Evolutionary conservation across 1,140 invertebrate genomes (phyloP).

Genomic region (Temnothorax curvispinosus): DNA sequence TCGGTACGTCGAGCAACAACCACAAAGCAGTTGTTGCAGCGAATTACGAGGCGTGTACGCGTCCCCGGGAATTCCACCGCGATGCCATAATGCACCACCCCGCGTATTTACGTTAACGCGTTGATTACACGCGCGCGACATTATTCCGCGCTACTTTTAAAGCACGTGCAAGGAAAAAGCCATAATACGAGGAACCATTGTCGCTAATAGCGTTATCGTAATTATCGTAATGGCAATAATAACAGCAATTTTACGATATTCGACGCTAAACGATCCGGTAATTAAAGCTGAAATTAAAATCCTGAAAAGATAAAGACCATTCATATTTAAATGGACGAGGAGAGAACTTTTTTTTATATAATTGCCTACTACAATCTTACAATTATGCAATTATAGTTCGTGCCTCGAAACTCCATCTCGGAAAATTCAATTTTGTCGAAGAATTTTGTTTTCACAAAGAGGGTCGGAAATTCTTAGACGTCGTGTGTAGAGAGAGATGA

Average conservation of each 20-base stretch:
- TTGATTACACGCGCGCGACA: conserved; percentile 24
- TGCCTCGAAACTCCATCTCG: not conserved
- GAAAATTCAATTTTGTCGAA: not conserved
- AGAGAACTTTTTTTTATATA: conserved; percentile 3
- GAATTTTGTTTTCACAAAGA: not conserved
- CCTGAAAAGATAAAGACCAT: not conserved
- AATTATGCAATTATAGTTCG: not conserved
- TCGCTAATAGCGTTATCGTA: not conserved
- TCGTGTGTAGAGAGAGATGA: not conserved
- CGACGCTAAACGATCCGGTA: not conserved
- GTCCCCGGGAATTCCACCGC: conserved; percentile 21
- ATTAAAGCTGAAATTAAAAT: conserved; percentile 47
- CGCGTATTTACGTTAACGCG: conserved; percentile 32
- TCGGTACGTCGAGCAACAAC: conserved; percentile 43
- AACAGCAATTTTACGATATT: conserved; percentile 8
- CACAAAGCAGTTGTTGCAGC: conserved; percentile 56
- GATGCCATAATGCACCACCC: conserved; percentile 22
- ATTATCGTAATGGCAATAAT: conserved; percentile 14
- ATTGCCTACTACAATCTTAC: conserved; percentile 15
- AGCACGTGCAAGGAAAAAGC: not conserved
- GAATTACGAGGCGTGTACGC: conserved; percentile 61
- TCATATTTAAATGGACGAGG: conserved; percentile 8
- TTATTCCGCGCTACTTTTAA: not conserved
- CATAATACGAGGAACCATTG: not conserved
- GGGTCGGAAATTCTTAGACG: not conserved